Evolutionary conservation across 2,888 invertebrate genomes (phyloP).

Genomic region (Epirrhoe tristata): DNA sequence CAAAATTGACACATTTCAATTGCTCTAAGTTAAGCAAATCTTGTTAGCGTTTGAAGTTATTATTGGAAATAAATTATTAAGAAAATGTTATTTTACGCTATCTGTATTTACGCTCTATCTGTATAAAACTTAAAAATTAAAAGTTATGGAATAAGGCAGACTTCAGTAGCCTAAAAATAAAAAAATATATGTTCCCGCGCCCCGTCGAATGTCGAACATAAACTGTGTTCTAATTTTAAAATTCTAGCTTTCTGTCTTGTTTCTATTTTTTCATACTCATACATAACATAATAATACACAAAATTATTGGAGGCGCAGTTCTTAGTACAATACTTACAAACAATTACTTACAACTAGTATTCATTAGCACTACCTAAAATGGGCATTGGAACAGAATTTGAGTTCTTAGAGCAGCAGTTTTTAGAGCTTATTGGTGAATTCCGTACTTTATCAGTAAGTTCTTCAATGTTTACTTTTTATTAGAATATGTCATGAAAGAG

Average conservation of each 20-base stretch:
- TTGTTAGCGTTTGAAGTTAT: slow-evolving; percentile 59
- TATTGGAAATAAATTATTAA: slow-evolving; percentile 28
- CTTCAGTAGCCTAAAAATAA: neutral
- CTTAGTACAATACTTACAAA: no score
- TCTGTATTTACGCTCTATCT: no score
- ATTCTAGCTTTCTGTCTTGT: neutral
- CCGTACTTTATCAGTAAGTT: slow-evolving; percentile 66
- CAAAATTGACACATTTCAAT: slow-evolving; percentile 81
- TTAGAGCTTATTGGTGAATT: slow-evolving; percentile 70
- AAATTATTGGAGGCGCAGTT: no score
- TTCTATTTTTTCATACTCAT: neutral
- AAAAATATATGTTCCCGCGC: neutral
- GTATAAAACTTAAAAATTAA: no score
- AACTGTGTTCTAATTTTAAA: neutral
- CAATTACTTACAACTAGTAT: no score
- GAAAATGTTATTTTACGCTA: neutral
- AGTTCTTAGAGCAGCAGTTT: slow-evolving; percentile 71
- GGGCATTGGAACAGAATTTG: slow-evolving; percentile 62
- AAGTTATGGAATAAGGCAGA: no score
- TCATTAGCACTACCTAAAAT: no score
- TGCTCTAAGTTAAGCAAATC: slow-evolving; percentile 66
- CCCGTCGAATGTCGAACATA: neutral
- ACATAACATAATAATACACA: neutral
- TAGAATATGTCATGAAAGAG: no score
- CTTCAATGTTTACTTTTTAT: neutral